Evolutionary conservation across 2,888 invertebrate genomes (phyloP).

Genomic region (Andrena minutula): DNA sequence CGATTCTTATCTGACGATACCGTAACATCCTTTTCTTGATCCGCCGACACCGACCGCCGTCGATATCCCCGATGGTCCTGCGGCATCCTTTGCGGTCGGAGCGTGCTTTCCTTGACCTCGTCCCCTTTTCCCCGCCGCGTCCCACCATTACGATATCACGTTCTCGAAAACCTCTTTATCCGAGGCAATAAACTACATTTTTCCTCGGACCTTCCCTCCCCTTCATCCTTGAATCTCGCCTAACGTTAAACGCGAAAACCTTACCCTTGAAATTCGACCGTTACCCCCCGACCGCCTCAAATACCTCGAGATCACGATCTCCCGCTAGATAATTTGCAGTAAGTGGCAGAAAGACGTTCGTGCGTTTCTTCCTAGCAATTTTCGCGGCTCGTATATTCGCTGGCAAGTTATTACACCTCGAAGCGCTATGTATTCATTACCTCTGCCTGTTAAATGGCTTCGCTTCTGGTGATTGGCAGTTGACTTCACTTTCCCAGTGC

Average conservation of each 20-base stretch:
- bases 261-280: not conserved
- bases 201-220: not conserved
- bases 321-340: not conserved
- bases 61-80: slow-evolving; percentile 47
- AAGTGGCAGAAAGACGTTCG: slow-evolving; percentile 19
- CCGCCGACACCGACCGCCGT: slow-evolving; percentile 75
- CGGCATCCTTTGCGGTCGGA: slow-evolving; percentile 3
- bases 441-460: slow-evolving; percentile 23
- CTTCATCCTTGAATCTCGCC: not conserved
- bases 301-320: slow-evolving; percentile 39
- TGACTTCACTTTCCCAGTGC: slow-evolving; percentile 17
- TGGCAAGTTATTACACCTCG: slow-evolving; percentile 26
- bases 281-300: slow-evolving; percentile 18
- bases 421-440: slow-evolving; percentile 32
- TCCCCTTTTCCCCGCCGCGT: slow-evolving; percentile 6
- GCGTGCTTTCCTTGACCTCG: slow-evolving; percentile 28
- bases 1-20: slow-evolving; percentile 81
- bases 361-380: slow-evolving; percentile 19
- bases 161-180: slow-evolving; percentile 64
- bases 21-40: slow-evolving; percentile 82
- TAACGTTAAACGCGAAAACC: not conserved
- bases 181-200: not conserved
- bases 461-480: slow-evolving; percentile 12
- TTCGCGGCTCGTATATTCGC: slow-evolving; percentile 33
- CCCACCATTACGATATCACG: slow-evolving; percentile 73